Base-by-base conservation (phyloP, 1,140 invertebrate genomes). In the Ips nitidus region DNA sequence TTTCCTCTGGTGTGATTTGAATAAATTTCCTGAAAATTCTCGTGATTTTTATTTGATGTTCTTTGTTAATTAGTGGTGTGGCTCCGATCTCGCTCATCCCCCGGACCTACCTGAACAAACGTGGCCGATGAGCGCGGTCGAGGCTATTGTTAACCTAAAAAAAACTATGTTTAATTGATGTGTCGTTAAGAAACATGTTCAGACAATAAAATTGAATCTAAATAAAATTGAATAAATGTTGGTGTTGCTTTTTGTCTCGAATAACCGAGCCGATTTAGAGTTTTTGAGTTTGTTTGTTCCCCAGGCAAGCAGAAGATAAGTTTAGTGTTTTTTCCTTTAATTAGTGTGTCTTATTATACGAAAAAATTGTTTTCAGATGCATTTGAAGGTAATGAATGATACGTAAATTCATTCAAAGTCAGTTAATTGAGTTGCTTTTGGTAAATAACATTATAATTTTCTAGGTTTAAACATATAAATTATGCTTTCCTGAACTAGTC, bases 141-240 rank as follows among this genome's bases (percentile, higher is more conserved):
- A 22, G 22, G 22, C 22, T 22, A 22, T 22, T 22, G 22, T 22
- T 57, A 7, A 50, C 45, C 45, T 50, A 50, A 22, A 39, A 43
- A 22, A 22, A 22, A 22, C 22, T 22, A 52, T 55, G 52, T 55
- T 55, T 55, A 22, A 55, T 38, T 55, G 52, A 55, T 65, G 53
- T 67, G 59, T 67, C 66, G 43, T 67, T 65, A 67, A 45, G 45
- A 50, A 71, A 66, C 69, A 70, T 75, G 74, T 73, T 75, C 62
- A 68, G 74, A 75, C 74, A 75, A 75, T 75, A 75, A 74, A 70
- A 65, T 61, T 71, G 70, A 73, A 45, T 63, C 64, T 66, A 55
- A 70, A 63, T 69, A 62, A 70, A 56, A 56, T 52, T 70, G 42
- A 59, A 60, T 68, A 22, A 68, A 68, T 59, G 66, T 68, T 68